Base-by-base conservation (phyloP, 2,888 invertebrate species). In the Itoplectis maculator region DNA sequence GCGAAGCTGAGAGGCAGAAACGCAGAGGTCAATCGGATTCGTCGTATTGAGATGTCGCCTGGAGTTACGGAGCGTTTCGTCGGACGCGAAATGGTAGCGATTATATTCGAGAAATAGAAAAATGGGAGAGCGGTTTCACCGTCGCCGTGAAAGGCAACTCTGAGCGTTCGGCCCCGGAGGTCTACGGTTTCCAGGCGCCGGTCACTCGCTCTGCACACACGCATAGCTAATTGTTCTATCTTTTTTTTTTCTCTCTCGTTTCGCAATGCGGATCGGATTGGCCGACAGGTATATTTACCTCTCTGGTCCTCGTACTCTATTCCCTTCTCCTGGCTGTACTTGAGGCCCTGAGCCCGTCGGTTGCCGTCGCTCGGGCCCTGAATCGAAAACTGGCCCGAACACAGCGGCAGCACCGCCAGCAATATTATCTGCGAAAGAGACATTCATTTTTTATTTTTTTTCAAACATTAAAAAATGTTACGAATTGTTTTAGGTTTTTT, bases 331-430 rank as follows among this genome's bases (percentile, higher is more conserved):
- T 87, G 79, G 70, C 91, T 91, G 81, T 90, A 89, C 85, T 89
- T 91, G 54, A 92, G 87, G 59, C 92, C 91, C 83, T 92, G 92
- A 45, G 92, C 90, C 42, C 87, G 88, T 72, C 92, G 89, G 79
- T 90, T 90, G 61, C 92, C 92, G 87, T 92, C 92, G 77, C 90
- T 92, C 1, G 92, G 90, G 7, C 92, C 92, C 81, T 91, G 89
- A 70, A 92, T 92, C 15, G 92, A 88, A 78, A 92, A 92, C 85
- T 92, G 91, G 29, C 90, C 92, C 47, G 89, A 77, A 88, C 92
- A 92, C 70, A 89, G 83, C 18, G 92, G 90, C 68, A 92, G 81
- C 23, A 88, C 84, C 70, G 87, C 82, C 66, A 92, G 20, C 13
- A 91, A 73, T 84, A 92, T 82, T 84, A 91, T 77, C 90, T 92